Base-by-base conservation (phyloP, 2,113 vertebrate genomes). In the Poeciliopsis turrubarensis region DNA sequence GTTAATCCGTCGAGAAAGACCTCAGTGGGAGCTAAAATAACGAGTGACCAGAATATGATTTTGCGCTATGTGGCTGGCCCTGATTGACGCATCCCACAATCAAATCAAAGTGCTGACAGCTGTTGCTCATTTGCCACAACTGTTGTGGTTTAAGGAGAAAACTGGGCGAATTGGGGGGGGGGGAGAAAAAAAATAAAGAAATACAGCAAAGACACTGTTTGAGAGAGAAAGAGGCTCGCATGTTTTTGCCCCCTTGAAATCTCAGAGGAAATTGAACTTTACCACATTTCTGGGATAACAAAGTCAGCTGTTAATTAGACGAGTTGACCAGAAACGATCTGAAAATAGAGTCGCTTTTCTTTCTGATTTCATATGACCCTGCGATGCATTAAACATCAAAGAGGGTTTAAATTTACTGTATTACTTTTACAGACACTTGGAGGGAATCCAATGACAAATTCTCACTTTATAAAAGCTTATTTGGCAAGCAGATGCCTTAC, bases 21-120 rank as follows among this genome's bases (percentile, higher is more conserved):
- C 82, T 77, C 65, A 15, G 80, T 69, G 76, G 80, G 78, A 79
- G 83, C 82, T 69, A 54, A 87, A 89, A 85, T 87, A 91, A 90
- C 76, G 78, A 92, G 74, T 87, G 87, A 91, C 82, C 70, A 81
- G 81, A 88, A 88, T 89, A 81, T 57, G 80, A 90, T 88, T 92
- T 89, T 88, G 83, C 26, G 15, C 83, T 89, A 89, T 69, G 76
- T 83, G 84, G 76, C 75, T 79, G 0, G 22, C 65, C 84, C 81
- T 92, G 91, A 93, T 91, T 92, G 91, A 89, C 92, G 90, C 75
- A 70, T 92, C 92, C 81, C 79, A 77, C 84, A 83, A 93, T 92
- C 90, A 92, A 90, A 92, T 93, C 88, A 91, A 92, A 93, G 91
- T 90, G 90, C 82, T 89, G 90, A 91, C 91, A 92, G 90, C 89